Base-by-base conservation (phyloP, 1,140 invertebrate genomes). In the Magallana ariakensis region DNA sequence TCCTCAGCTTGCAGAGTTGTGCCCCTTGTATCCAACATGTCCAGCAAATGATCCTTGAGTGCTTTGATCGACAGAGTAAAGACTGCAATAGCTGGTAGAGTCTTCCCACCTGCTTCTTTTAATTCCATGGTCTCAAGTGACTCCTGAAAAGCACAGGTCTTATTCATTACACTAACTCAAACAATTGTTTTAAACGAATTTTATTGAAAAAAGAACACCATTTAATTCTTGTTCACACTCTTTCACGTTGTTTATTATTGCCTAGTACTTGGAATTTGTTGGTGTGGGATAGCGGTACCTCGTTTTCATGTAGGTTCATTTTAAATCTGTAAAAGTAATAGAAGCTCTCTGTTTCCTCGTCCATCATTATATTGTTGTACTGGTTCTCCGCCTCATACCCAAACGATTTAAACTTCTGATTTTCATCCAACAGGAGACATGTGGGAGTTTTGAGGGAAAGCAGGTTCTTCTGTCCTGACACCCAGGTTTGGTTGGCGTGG, bases 381-480 rank as follows among this genome's bases (percentile, higher is more conserved):
- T 57, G 26, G 33, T 85, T 80, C 54, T 85, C 70, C 33, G 85
- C 85, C 19, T 58, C 85, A 46, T 80, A 85, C 57, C 85, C 85
- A 80, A 85, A 85, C 1, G 85, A 85, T 19, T 33, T 55, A 46
- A 85, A 85, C n/a, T 85, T 80, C n/a, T 81, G 16, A n/a, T 85
- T 19, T n/a, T 55, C 15, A 46, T 85, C 85, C 9, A 85, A 75
- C 0, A 96, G 91, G 6, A 96, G 90, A 55, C 94, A 95, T 5
- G 96, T 96, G 3, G 96, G 96, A 0, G 95, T 95, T 92, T 96
- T 96, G 87, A 96, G 95, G 87, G 96, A 96, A 80, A 95, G 92
- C 9, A 96, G 88, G 33, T 95, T 95, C 16, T 95, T 95, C 88
- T 96, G 95, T 22, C 95, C 87, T 7, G 82, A 95, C 9, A 95